Evolutionary conservation across 2,888 invertebrate genomes (phyloP).

Genomic region (Trachelus troglodyta): DNA sequence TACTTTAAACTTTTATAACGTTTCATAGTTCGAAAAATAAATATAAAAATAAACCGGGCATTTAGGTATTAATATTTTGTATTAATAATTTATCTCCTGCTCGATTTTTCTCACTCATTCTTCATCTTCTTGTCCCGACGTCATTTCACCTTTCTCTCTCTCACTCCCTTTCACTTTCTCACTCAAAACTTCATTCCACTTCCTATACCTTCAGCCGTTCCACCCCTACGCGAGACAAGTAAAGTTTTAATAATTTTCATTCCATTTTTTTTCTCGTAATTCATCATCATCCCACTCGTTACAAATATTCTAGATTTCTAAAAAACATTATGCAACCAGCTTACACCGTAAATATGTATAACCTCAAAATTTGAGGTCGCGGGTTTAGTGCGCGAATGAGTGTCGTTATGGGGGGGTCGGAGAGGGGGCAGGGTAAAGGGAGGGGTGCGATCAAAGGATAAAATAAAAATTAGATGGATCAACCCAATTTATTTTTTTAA

Average conservation of each 20-base stretch:
- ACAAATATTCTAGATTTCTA: background rate
- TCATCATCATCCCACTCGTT: background rate
- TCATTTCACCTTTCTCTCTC: background rate
- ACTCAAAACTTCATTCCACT: background rate
- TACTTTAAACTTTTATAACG: slow-evolving; percentile 67
- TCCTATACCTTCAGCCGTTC: background rate
- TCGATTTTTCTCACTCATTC: background rate
- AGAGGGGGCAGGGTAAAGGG: background rate
- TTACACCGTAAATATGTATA: background rate
- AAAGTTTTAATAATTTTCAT: background rate
- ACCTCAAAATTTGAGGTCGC: background rate
- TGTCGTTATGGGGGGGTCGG: background rate
- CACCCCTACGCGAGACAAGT: background rate
- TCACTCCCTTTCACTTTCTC: too few relatives aligned
- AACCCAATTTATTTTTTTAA: background rate
- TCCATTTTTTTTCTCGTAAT: background rate
- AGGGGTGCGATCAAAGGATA: background rate
- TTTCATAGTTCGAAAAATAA: slow-evolving; percentile 66
- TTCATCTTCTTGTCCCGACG: background rate
- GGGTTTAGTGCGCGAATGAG: background rate
- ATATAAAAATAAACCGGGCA: slow-evolving; percentile 68
- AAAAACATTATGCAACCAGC: background rate
- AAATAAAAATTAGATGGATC: background rate
- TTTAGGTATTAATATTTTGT: slow-evolving; percentile 67
- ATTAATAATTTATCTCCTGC: slow-evolving; percentile 53